Evolutionary conservation across 2,797 vertebrate genomes (phyloP).

Genomic region (Epinephelus malabaricus): DNA sequence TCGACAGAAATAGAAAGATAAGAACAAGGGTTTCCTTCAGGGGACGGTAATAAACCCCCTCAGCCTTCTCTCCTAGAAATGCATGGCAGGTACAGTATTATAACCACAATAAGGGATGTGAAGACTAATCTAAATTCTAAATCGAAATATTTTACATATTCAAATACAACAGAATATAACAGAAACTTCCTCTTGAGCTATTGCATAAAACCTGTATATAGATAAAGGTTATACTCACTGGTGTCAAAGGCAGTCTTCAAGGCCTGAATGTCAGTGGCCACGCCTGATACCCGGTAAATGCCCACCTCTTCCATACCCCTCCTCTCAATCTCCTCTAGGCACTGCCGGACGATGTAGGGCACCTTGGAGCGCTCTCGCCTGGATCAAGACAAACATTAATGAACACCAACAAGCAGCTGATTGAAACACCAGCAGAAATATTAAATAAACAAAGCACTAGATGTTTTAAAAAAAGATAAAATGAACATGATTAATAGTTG

Average conservation of each 20-base stretch:
- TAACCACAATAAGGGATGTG: neutral
- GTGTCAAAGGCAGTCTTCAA: conserved; percentile 97
- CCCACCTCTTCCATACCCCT: conserved; percentile 99
- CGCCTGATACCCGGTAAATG: conserved; percentile 97
- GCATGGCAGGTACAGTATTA: conserved; percentile 8
- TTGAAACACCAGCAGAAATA: neutral
- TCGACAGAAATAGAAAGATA: conserved; percentile 37
- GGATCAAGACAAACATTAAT: conserved; percentile 15
- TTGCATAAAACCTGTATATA: neutral
- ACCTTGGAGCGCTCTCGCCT: conserved; percentile 98
- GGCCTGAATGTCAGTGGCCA: conserved; percentile 97
- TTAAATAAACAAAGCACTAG: neutral
- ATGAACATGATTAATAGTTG: neutral
- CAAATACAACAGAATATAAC: neutral
- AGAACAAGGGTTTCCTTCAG: conserved; percentile 26
- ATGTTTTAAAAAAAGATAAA: neutral
- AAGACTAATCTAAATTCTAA: too few species aligned
- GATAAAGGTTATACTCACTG: conserved; percentile 88
- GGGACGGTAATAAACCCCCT: conserved; percentile 1
- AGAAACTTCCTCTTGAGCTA: too few species aligned
- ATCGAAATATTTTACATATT: neutral
- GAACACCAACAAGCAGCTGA: neutral
- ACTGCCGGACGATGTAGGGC: conserved; percentile 98
- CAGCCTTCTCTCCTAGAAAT: conserved; percentile 32
- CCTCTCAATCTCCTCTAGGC: conserved; percentile 97